Evolutionary conservation across 2,797 vertebrate species (phyloP).

Genomic region (Neopelma chrysocephalum): DNA sequence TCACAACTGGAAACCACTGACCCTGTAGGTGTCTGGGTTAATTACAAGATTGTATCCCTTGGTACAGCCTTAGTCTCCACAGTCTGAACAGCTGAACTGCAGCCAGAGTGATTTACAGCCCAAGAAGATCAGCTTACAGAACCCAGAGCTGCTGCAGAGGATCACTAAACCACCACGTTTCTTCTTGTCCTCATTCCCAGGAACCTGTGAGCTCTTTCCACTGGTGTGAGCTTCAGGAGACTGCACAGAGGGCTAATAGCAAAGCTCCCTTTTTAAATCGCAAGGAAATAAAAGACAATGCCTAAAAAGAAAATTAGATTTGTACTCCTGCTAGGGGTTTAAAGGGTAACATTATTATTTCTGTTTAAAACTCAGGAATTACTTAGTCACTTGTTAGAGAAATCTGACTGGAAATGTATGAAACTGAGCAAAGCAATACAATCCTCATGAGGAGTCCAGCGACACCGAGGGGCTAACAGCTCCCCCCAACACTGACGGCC

Average conservation of each 20-base stretch:
- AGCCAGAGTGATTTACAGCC: background rate
- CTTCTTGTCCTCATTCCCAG: background rate
- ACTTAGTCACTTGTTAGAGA: conserved; percentile 6
- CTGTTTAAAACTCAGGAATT: conserved; percentile 24
- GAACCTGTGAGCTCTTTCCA: background rate
- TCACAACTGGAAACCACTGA: background rate
- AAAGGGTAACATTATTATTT: background rate
- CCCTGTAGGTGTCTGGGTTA: background rate
- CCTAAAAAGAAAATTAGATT: background rate
- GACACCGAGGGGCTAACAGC: background rate
- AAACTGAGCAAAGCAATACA: background rate
- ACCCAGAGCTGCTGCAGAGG: background rate
- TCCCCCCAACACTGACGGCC: background rate
- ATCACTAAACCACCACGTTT: background rate
- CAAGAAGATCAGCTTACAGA: background rate
- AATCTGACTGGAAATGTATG: background rate
- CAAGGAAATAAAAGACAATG: background rate
- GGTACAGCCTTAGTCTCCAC: background rate
- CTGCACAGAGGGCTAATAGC: background rate
- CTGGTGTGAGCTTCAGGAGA: background rate
- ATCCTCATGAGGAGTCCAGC: background rate
- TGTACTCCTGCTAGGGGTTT: background rate
- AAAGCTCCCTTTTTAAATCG: conserved; percentile 22
- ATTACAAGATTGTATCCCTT: background rate
- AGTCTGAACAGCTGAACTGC: background rate